Conservation (phyloP, 2,113 vertebrate genomes). For the Leuciscus idus region DNA sequence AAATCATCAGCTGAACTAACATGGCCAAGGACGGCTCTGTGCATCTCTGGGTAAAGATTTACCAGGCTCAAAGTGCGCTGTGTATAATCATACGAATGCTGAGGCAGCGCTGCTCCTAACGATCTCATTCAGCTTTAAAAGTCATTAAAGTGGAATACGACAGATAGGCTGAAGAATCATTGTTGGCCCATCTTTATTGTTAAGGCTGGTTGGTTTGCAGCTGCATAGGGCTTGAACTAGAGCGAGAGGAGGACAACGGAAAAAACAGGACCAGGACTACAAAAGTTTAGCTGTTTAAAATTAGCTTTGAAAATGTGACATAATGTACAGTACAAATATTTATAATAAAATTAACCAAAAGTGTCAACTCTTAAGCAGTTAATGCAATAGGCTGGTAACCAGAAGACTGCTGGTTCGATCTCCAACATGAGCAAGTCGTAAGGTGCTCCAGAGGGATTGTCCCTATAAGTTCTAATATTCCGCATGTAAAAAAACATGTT, state of each 20-base stretch:
- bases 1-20: conserved; percentile 60
- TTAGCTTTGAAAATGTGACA: neutral
- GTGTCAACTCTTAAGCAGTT: neutral
- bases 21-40: conserved; percentile 55
- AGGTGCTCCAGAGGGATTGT: neutral
- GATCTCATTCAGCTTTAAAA: conserved; percentile 69
- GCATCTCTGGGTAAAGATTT: conserved; percentile 61
- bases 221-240: conserved; percentile 23
- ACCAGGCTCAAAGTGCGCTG: conserved; percentile 33
- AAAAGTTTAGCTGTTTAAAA: neutral
- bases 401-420: neutral
- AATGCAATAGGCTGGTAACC: neutral
- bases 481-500: too few relatives aligned
- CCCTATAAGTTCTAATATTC: neutral
- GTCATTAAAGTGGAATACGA: conserved; percentile 66
- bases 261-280: neutral
- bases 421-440: neutral
- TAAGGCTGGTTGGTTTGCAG: conserved; percentile 44
- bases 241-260: neutral
- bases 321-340: neutral
- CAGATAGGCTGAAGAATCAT: conserved; percentile 49
- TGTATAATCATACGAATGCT: conserved; percentile 67
- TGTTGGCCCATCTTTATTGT: conserved; percentile 62
- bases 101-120: conserved; percentile 64
- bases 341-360: neutral